These are phyloP conservation scores for Pygmarrhopalites habei DNA, from an alignment of 1,140 invertebrate species.

Conservation along the genomic window DNA sequence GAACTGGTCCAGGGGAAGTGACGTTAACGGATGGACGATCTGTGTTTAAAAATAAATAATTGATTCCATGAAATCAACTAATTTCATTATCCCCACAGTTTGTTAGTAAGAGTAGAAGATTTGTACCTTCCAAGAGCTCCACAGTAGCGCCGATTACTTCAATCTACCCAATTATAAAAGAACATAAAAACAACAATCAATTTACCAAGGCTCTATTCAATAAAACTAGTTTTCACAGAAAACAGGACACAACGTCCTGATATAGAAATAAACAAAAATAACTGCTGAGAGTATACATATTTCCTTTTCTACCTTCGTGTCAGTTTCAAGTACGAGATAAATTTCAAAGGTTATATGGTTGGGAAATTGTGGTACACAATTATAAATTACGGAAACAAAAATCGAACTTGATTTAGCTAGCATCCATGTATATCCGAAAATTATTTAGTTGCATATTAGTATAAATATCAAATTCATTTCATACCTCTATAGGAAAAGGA, in stretches of 20 bases:
- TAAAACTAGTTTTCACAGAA: background rate
- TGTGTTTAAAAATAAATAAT: too few species aligned
- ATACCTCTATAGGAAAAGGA: slow-evolving; percentile 69
- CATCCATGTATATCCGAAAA: background rate
- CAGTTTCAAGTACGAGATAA: too few species aligned
- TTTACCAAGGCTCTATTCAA: background rate
- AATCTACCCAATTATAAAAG: slow-evolving; percentile 43
- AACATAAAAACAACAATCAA: background rate
- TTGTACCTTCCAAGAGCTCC: slow-evolving; percentile 66
- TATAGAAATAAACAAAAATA: background rate
- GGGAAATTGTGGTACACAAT: too few species aligned
- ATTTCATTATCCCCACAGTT: too few species aligned
- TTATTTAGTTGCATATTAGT: background rate
- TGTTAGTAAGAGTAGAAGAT: too few species aligned
- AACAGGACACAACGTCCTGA: background rate
- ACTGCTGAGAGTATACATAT: background rate
- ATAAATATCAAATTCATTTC: slow-evolving; percentile 19
- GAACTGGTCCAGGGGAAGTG: slow-evolving; percentile 70
- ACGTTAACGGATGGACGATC: slow-evolving; percentile 70
- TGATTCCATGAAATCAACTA: too few species aligned
- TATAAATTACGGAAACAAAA: slow-evolving; percentile 1
- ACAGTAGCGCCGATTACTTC: slow-evolving; percentile 63
- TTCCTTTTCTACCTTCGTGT: background rate
- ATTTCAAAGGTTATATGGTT: too few species aligned
- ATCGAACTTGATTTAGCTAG: too few species aligned